Evolutionary conservation across 23 tunicate genomes (phyloP), one percentile per base, ranked within the genome.

Genomic region (Halocynthia aurantium): DNA sequence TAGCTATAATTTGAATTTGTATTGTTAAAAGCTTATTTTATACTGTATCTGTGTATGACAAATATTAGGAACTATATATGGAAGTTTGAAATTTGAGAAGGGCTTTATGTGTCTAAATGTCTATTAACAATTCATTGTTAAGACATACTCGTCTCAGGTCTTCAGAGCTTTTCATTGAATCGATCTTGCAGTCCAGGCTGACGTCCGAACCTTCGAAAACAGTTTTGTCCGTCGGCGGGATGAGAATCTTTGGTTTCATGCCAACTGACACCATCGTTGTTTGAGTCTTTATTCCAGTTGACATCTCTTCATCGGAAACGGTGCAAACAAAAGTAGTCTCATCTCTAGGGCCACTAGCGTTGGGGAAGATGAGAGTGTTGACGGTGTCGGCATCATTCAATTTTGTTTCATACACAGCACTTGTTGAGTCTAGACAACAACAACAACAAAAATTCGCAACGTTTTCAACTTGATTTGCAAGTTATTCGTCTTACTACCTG

Each of bases 191-290:
- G 61, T 79, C 81, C 40, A 88, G 52, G 52, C 57, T 69, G 22
- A 78, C 84, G 15, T 72, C 22, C 18, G 57, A 51, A 8, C 95
- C 87, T 18, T 65, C 87, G 78, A 62, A 83, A 53, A 79, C 81
- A 13, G 80, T 73, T 13, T 17, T 13, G 52, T 77, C 76, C 0
- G 56, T 62, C 7, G 95, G 95, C 8, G 95, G 77, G 21, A 52
- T 50, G 20, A 63, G 53, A 10, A 88, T 79, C 50, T 58, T 58
- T 8, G 95, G 95, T 15, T 70, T 62, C 22, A 56, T 52, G 11
- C 76, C 87, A n/a, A 88, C 87, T 19, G 58, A 62, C 18, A 88
- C 74, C 21, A 21, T 15, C 52, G 83, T 78, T 6, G 18, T 60
- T 50, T 50, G 70, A 61, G 17, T 60, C 73, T 61, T 71, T n/a